A percentile compares a stretch with the other conserved stretches of the same genome.
Evolutionary conservation across 2,797 vertebrate genomes (phyloP).

Genomic region (Chiloscyllium punctatum): DNA sequence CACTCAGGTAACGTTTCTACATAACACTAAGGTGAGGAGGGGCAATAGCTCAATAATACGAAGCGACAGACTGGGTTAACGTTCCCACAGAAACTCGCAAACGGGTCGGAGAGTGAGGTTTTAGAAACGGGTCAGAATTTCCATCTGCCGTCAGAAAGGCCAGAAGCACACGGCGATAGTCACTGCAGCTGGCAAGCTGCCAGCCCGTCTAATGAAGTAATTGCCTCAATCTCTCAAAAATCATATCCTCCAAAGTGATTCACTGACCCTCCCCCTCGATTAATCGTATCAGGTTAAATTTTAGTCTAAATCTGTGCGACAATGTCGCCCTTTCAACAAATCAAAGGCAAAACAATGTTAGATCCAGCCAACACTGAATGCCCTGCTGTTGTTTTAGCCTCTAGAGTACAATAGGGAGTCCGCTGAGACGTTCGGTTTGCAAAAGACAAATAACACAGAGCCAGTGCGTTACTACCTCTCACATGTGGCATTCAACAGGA

Average conservation of each 20-base stretch:
- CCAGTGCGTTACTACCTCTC: neutral
- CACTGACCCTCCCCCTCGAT: neutral
- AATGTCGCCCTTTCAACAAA: neutral
- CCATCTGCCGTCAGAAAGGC: neutral
- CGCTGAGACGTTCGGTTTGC: neutral
- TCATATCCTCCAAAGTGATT: neutral
- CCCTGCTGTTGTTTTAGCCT: neutral
- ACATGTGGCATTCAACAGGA: neutral
- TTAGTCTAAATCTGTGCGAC: neutral
- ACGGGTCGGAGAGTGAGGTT: neutral
- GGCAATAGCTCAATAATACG: neutral
- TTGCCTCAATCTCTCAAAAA: neutral
- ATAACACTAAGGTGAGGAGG: neutral
- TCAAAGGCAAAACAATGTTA: neutral
- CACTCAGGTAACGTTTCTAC: neutral
- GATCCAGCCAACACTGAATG: neutral
- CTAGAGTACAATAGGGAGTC: neutral
- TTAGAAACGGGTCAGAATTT: too few species aligned
- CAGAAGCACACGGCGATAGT: neutral
- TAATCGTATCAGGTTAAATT: neutral
- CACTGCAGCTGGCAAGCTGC: neutral
- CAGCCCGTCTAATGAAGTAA: neutral
- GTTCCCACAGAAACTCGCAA: neutral
- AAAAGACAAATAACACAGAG: neutral
- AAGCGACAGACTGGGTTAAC: neutral